Base-by-base conservation (phyloP, 1,140 invertebrate genomes). In the Mesaphorura yosii region DNA sequence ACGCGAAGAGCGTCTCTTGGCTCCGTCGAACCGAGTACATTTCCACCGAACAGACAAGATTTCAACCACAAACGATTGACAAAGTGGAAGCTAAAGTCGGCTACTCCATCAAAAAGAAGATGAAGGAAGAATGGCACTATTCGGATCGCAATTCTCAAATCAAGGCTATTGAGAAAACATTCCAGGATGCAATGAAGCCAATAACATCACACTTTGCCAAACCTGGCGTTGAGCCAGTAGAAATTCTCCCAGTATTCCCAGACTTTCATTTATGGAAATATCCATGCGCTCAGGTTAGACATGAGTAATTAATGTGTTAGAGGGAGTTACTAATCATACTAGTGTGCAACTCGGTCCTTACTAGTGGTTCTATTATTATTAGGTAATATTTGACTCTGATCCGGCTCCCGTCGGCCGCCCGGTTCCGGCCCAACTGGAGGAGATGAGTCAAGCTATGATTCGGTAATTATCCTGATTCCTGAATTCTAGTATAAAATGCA, bases 371-470 rank as follows among this genome's bases (percentile, higher is more conserved):
- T 37, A 29, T 48, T 54, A 5, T 22, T 97, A 92, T 55, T 91
- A 98, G 75, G 91, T 96, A 60, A 95, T 97, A 65, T 98, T 98
- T 70, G 94, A 98, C 70, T 89, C 90, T 5, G 94, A 98, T 75
- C 94, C 94, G 28, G 83, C 86, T 42, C 84, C 87, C 1, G 72
- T 79, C 46, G 85, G 86, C 47, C 82, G 86, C 61, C 79, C 84
- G 64, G 76, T 86, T 42, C 79, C 84, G 31, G 84, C 83, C 34
- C 87, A 94, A 66, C 80, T 90, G 64, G 91, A 96, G 72, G 88
- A 94, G 72, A 97, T 97, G 91, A 93, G 90, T 26, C 91, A 98
- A 72, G 93, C 92, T 64, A 95, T 97, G 89, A 96, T 97, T 71
- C 77, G 89, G 23, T 10, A 31, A 10, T 34, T 34, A 34, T n/a